These are phyloP conservation scores for Corythornis vintsioides DNA, from an alignment of 2,113 vertebrate genomes.

Conservation along the genomic window DNA sequence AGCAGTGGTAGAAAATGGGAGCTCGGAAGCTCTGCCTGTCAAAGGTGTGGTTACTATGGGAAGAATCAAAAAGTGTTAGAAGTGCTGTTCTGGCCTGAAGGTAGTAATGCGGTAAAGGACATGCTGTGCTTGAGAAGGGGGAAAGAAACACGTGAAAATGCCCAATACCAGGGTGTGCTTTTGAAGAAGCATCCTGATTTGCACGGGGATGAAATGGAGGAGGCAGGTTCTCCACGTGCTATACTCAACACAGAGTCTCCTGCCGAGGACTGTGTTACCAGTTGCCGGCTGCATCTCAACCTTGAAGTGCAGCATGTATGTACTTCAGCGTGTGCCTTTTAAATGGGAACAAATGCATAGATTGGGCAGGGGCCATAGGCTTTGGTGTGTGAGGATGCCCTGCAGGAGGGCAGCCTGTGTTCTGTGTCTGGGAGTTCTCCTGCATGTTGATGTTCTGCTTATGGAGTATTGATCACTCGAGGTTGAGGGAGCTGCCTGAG, in stretches of 20 bases:
- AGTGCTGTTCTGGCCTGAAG: not conserved
- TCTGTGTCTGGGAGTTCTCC: not conserved
- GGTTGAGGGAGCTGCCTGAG: not conserved
- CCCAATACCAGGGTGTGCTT: rapidly evolving
- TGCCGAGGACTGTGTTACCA: not conserved
- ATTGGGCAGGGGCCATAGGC: rapidly evolving
- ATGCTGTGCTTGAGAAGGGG: not conserved
- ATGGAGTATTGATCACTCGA: not conserved
- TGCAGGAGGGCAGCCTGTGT: rapidly evolving
- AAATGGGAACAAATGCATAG: not conserved
- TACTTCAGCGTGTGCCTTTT: not conserved
- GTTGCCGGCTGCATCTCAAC: rapidly evolving
- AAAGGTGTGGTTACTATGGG: not conserved
- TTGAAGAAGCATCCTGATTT: not conserved
- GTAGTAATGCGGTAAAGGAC: not conserved
- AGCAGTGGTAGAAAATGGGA: not conserved
- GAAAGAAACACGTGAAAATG: not conserved
- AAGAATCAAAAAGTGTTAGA: not conserved
- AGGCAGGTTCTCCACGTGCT: not conserved
- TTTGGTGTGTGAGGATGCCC: not conserved
- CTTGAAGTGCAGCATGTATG: rapidly evolving
- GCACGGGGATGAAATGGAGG: not conserved
- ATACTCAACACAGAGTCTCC: not conserved
- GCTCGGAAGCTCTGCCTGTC: not conserved
- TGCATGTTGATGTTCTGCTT: not conserved